phyloP scores from a whole-genome alignment of 1,140 invertebrate genomes.

The Nasonia vitripennis region DNA sequence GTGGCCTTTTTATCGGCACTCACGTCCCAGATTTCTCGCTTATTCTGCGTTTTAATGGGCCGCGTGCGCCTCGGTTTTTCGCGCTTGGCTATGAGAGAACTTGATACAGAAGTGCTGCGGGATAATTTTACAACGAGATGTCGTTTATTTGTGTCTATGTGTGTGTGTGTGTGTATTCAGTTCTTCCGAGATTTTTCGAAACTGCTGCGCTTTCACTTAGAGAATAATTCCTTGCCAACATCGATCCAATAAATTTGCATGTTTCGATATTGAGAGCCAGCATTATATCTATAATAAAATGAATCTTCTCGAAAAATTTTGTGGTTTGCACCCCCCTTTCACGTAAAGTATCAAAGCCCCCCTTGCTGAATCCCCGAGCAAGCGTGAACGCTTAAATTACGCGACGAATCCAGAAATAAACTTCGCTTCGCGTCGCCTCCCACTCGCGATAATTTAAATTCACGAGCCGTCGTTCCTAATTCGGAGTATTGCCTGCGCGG shows the following conservation, averaged over 20 bases:
- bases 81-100: not conserved
- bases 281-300: not conserved
- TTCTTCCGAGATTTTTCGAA: not conserved
- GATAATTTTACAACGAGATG: not conserved
- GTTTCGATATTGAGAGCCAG: not conserved
- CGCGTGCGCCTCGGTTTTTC: not conserved
- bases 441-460: constrained; percentile 28
- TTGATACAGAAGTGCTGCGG: not conserved
- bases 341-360: not conserved
- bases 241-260: not conserved
- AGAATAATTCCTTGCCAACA: not conserved
- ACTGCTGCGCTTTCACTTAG: not conserved
- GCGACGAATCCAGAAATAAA: constrained; percentile 28
- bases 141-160: not conserved
- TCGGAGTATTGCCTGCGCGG: not conserved
- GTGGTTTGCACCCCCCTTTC: not conserved
- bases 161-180: not conserved
- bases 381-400: not conserved
- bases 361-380: not conserved
- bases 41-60: not conserved
- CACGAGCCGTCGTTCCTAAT: constrained; percentile 21
- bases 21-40: not conserved
- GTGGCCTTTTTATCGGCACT: not conserved
- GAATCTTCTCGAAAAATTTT: not conserved
- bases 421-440: not conserved